These are phyloP conservation scores for Paelopatides confundens DNA, from an alignment of 53 echinoderm and acorn worm genomes.

Conservation along the genomic window DNA sequence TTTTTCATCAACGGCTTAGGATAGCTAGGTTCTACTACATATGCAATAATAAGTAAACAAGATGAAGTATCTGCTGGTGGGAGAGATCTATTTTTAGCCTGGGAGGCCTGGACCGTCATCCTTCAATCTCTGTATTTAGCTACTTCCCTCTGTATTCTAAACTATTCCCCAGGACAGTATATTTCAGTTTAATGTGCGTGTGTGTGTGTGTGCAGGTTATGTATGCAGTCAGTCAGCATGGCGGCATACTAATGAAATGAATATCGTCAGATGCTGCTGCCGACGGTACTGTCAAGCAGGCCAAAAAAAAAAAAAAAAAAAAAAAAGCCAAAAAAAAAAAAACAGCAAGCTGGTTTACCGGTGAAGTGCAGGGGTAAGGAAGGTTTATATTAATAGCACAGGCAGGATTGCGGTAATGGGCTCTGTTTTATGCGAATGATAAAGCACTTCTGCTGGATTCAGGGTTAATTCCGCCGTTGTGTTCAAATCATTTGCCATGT, in stretches of 20 bases:
- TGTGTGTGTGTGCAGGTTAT: constrained; percentile 32
- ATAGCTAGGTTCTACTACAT: background rate
- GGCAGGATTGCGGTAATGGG: constrained; percentile 10
- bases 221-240: constrained; percentile 45
- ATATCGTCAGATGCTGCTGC: background rate
- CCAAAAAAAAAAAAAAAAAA: background rate
- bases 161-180: constrained; percentile 34
- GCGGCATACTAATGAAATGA: constrained; percentile 47
- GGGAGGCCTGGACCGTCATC: constrained; percentile 29
- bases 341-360: constrained; percentile 2
- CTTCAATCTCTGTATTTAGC: constrained; percentile 41
- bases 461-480: background rate
- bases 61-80: constrained; percentile 11
- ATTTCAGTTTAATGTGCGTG: constrained; percentile 2
- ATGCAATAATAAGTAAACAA: constrained; percentile 43
- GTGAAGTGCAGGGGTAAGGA: constrained; percentile 13
- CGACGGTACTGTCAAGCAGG: background rate
- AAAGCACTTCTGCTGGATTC: background rate
- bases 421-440: background rate
- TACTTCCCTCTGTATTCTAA: background rate
- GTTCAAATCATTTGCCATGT: background rate
- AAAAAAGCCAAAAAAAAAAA: background rate
- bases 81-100: constrained; percentile 8
- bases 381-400: constrained; percentile 28
- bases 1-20: background rate